These are phyloP conservation scores for Cynaeus angustus DNA, from an alignment of 2,888 invertebrate genomes.

Conservation along the genomic window DNA sequence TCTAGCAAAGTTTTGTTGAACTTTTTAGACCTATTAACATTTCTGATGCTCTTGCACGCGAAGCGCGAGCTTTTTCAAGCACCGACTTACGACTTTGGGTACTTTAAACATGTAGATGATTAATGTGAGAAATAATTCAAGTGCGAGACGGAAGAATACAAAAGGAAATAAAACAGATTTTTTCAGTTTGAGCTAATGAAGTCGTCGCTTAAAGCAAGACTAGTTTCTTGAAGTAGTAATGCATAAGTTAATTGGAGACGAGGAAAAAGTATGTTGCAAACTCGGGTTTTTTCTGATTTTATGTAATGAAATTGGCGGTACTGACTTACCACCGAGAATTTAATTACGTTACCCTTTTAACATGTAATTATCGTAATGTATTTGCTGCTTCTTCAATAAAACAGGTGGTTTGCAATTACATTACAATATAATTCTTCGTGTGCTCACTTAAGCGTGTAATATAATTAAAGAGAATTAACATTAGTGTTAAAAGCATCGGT, in stretches of 20 bases:
- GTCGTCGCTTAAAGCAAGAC: not conserved
- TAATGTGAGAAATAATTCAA: not conserved
- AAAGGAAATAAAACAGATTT: not conserved
- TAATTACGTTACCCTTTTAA: conserved; percentile 3
- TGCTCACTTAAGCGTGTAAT: conserved; percentile 14
- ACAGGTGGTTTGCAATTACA: conserved; percentile 30
- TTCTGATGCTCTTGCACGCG: not conserved
- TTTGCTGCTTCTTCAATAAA: conserved; percentile 12
- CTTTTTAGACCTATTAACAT: conserved; percentile 8
- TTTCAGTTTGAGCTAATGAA: not conserved
- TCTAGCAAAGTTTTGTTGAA: not conserved
- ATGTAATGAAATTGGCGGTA: not conserved
- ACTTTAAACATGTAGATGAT: conserved; percentile 5
- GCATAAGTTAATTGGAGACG: not conserved
- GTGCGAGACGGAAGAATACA: not conserved
- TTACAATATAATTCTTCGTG: conserved; percentile 24
- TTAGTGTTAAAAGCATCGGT: conserved; percentile 24
- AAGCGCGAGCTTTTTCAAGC: not conserved
- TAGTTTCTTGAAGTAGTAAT: not conserved
- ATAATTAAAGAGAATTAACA: conserved; percentile 26
- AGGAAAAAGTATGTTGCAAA: not conserved
- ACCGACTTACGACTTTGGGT: not conserved
- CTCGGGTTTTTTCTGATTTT: not conserved
- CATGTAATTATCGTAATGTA: conserved; percentile 5
- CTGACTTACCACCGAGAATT: not conserved